Base-by-base conservation (phyloP, 2,797 vertebrate genomes). In the Semaprochilodus insignis region DNA sequence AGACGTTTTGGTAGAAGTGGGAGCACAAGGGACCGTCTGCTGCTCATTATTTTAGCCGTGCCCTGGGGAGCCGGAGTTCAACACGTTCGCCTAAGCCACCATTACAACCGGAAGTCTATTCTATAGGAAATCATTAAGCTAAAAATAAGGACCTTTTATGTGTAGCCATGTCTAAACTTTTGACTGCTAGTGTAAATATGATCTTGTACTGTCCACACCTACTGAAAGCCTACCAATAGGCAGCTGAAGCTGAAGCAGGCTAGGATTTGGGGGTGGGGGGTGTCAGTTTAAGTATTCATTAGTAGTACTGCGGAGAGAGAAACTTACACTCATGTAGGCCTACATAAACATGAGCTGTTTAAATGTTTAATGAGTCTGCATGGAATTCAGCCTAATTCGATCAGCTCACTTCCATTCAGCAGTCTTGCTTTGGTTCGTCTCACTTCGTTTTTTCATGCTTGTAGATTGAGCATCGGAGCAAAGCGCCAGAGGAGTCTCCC, bases 261-360 rank as follows among this genome's bases (percentile, higher is more conserved):
- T 44, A 52, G 57, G 72, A 31, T 48, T 74, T 31, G 1, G 63
- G 78, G 51, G 74, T 25, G 36, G 36, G 59, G 71, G 78, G 75
- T 77, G 67, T 23, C 51, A 60, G 66, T 65, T 82, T 82, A 63
- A 72, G 25, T 77, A 76, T 83, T 83, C 75, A 81, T 87, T 55
- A 74, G 15, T 80, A 31, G 65, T 44, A 23, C 44, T 17, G 70
- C 65, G 23, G 23, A 55, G 27, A 77, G 66, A 51, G 51, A 76
- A 82, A 59, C 74, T 5, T 44, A 85, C 27, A 51, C 65, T 79
- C 77, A 40, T 69, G 79, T 65, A 73, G 72, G 17, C 36, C 63
- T n/a, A 73, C 34, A 44, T 72, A 82, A 82, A 80, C 80, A 80
- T 55, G 40, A 66, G 31, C 59, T 76, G 75, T 74, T 21, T 60